phyloP scores from a whole-genome alignment of 1,140 invertebrate species.

The Anastrepha ludens region DNA sequence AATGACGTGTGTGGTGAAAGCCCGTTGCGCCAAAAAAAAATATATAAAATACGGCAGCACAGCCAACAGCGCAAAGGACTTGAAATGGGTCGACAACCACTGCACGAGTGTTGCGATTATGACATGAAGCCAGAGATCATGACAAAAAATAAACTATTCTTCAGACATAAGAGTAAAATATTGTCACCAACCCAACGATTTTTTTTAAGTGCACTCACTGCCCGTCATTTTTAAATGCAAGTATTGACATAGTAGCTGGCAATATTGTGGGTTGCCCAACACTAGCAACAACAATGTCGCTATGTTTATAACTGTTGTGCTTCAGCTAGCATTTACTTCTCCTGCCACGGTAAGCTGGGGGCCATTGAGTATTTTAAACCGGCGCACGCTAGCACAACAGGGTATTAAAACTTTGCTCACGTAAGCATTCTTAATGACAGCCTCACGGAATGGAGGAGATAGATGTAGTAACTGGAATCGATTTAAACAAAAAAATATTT shows the following conservation, averaged over 20 bases:
- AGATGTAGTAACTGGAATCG: no score
- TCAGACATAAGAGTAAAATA: not conserved
- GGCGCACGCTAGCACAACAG: no score
- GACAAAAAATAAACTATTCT: not conserved
- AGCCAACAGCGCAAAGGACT: not conserved
- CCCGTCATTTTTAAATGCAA: conserved; percentile 3
- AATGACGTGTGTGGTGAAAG: no score
- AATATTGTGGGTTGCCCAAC: conserved; percentile 1
- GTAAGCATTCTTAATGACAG: not conserved
- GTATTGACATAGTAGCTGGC: conserved; percentile 49
- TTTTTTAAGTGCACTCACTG: conserved; percentile 21
- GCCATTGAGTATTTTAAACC: no score
- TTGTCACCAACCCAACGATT: not conserved
- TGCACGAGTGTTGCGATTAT: not conserved
- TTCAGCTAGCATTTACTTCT: not conserved
- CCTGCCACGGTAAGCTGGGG: not conserved
- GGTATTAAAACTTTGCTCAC: not conserved
- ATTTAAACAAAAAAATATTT: no score
- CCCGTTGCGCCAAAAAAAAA: no score
- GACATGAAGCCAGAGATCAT: not conserved
- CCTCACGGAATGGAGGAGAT: no score
- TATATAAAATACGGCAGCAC: no score
- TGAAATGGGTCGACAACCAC: not conserved
- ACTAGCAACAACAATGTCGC: not conserved
- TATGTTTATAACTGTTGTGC: not conserved